These are phyloP conservation scores for Pseudococcus longispinus DNA, from an alignment of 2,888 invertebrate species.

Conservation along the genomic window DNA sequence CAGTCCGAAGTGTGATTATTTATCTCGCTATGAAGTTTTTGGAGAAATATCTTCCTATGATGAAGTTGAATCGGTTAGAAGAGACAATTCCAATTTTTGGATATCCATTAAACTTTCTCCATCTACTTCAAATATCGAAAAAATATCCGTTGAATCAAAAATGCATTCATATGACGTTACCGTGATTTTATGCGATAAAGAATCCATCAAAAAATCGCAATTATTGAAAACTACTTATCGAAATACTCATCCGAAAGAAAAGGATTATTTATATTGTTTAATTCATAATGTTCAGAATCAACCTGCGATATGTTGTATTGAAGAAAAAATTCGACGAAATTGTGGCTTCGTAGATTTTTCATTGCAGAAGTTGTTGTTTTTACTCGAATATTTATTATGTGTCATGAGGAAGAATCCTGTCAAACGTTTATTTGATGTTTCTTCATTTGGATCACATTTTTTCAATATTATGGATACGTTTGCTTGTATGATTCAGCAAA, in stretches of 20 bases:
- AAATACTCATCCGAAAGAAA: neutral
- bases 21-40: conserved; percentile 11
- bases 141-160: conserved; percentile 14
- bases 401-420: neutral
- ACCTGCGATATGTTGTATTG: neutral
- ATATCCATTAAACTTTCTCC: neutral
- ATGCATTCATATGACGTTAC: neutral
- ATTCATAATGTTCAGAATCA: conserved; percentile 23
- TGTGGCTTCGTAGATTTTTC: neutral
- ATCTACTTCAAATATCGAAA: neutral
- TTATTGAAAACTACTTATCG: neutral
- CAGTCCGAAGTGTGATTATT: neutral
- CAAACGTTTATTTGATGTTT: neutral
- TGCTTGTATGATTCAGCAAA: neutral
- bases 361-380: neutral
- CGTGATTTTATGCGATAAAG: conserved; percentile 29
- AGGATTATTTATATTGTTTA: conserved; percentile 26
- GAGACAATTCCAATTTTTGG: conserved; percentile 7
- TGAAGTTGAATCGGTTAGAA: neutral
- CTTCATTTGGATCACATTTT: conserved; percentile 42
- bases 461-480: conserved; percentile 36
- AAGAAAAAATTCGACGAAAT: neutral
- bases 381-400: neutral
- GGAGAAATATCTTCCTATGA: conserved; percentile 12
- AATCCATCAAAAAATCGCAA: conserved; percentile 20